phyloP scores from a whole-genome alignment of 1,140 invertebrate genomes.

The Zaprionus taronus region DNA sequence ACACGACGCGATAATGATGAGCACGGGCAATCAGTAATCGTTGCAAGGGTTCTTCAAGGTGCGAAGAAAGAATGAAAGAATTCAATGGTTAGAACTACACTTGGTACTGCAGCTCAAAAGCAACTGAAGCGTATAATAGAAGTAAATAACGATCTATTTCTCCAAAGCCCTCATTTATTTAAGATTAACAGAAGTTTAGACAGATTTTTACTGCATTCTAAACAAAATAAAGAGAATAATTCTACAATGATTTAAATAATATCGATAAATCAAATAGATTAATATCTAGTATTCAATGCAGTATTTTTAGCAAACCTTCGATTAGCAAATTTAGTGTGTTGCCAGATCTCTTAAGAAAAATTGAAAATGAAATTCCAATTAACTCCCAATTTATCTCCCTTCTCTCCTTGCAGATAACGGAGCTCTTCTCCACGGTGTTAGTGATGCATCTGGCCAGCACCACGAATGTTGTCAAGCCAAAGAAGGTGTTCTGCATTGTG shows the following conservation, averaged over 20 bases:
- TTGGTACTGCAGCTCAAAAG: background rate
- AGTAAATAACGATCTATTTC: background rate
- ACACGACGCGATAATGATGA: constrained; percentile 59
- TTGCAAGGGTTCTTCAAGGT: constrained; percentile 12
- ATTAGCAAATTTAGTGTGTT: too few relatives aligned
- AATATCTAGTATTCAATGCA: too few relatives aligned
- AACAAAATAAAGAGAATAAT: too few relatives aligned
- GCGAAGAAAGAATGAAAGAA: background rate
- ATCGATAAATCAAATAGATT: too few relatives aligned
- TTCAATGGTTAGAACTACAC: background rate
- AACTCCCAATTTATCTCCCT: too few relatives aligned
- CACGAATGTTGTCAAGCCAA: constrained; percentile 86
- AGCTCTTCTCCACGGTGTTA: constrained; percentile 89
- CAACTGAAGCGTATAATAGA: background rate
- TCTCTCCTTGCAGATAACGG: constrained; percentile 86
- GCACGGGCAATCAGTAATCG: constrained; percentile 33
- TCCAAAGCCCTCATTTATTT: too few relatives aligned
- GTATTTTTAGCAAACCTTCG: too few relatives aligned
- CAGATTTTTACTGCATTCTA: too few relatives aligned
- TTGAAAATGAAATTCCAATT: background rate
- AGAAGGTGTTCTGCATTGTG: constrained; percentile 88
- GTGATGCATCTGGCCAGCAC: constrained; percentile 87
- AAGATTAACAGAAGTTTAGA: too few relatives aligned
- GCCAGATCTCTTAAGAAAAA: too few relatives aligned
- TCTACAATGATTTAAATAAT: too few relatives aligned